These are phyloP conservation scores for Sciurus niger DNA, from an alignment of 2,113 vertebrate species.

Conservation along the genomic window DNA sequence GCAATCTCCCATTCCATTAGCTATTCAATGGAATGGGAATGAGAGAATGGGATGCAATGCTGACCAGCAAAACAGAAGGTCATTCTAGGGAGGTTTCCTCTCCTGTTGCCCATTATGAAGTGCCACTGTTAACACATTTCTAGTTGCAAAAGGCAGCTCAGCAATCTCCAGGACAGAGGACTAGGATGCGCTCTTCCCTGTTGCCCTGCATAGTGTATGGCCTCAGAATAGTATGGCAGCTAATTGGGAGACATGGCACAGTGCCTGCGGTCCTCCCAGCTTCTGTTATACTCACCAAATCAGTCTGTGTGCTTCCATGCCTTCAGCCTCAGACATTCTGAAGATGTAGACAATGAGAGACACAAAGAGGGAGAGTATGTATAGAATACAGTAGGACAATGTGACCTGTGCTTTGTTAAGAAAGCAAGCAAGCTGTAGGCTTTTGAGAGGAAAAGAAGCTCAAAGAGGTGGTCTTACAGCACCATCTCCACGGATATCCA, in stretches of 20 bases:
- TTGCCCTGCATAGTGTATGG: background rate
- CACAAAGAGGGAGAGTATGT: background rate
- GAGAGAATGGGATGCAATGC: slow-evolving; percentile 53
- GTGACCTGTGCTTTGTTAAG: slow-evolving; percentile 73
- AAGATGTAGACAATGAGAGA: slow-evolving; percentile 60
- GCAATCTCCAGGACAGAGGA: slow-evolving; percentile 42
- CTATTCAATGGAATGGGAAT: slow-evolving; percentile 78
- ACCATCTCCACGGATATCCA: slow-evolving; percentile 50
- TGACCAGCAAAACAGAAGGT: slow-evolving; percentile 79
- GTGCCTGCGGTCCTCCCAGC: background rate
- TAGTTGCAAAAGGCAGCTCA: background rate
- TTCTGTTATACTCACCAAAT: slow-evolving; percentile 10
- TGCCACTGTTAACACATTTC: slow-evolving; percentile 41
- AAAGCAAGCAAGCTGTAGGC: slow-evolving; percentile 66
- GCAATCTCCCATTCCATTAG: slow-evolving; percentile 78
- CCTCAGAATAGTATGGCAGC: slow-evolving; percentile 11
- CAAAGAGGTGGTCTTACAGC: slow-evolving; percentile 60
- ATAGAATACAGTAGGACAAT: slow-evolving; percentile 36
- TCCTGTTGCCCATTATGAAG: slow-evolving; percentile 24
- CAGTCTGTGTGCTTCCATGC: background rate
- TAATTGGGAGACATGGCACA: slow-evolving; percentile 36
- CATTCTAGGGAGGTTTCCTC: slow-evolving; percentile 63
- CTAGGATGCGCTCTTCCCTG: background rate
- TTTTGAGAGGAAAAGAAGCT: slow-evolving; percentile 71
- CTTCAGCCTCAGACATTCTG: slow-evolving; percentile 27